These are phyloP conservation scores for Seison nebaliae DNA, from an alignment of 1,140 invertebrate genomes.

Conservation along the genomic window DNA sequence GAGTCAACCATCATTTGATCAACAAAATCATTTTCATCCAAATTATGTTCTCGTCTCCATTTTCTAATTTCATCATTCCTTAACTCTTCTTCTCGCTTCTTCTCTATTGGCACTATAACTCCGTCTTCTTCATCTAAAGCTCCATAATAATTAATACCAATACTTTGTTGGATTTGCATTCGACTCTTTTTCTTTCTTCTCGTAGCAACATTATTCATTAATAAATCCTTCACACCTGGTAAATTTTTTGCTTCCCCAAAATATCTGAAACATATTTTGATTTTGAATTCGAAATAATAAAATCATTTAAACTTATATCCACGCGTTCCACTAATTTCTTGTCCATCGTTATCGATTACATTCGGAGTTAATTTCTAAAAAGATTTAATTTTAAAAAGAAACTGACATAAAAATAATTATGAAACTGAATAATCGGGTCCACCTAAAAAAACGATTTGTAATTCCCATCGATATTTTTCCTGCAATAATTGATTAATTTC, in stretches of 20 bases:
- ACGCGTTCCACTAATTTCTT: constrained; percentile 81
- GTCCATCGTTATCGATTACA: constrained; percentile 69
- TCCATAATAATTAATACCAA: constrained; percentile 93
- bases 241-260: constrained; percentile 95
- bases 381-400: constrained; percentile 7
- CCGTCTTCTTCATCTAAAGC: constrained; percentile 94
- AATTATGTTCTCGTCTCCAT: too few relatives aligned
- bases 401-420: background rate
- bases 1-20: too few relatives aligned
- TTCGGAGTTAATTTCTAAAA: constrained; percentile 48
- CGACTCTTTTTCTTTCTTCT: constrained; percentile 59
- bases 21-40: too few relatives aligned
- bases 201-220: constrained; percentile 36
- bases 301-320: constrained; percentile 56
- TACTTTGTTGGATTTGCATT: constrained; percentile 83
- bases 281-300: background rate
- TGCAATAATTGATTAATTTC: constrained; percentile 91
- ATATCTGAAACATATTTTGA: constrained; percentile 30
- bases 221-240: constrained; percentile 80
- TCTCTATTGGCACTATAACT: constrained; percentile 58
- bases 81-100: constrained; percentile 47
- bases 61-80: too few relatives aligned
- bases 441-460: constrained; percentile 69
- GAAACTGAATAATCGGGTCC: constrained; percentile 54
- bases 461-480: constrained; percentile 82